A percentile compares a stretch with the other conserved stretches of the same genome.
Evolutionary conservation across 2,113 vertebrate species (phyloP).

Genomic region (Rhinogobius similis): DNA sequence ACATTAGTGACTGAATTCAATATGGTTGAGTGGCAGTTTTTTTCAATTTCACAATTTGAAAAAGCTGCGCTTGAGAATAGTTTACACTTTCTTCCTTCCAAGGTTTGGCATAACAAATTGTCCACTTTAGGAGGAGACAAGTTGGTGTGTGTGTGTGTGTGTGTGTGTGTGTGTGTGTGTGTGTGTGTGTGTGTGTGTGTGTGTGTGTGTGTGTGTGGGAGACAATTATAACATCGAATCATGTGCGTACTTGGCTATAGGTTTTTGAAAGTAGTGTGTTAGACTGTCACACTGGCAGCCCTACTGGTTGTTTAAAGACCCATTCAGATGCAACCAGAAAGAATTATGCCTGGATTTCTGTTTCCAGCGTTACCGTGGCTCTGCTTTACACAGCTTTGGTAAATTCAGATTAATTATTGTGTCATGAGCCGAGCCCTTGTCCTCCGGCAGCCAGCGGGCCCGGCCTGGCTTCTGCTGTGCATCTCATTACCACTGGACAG

Average conservation of each 20-base stretch:
- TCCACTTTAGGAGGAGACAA: background rate
- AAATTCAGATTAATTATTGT: conserved; percentile 61
- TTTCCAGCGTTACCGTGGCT: conserved; percentile 40
- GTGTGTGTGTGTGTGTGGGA: too few species aligned
- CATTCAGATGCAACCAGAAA: conserved; percentile 70
- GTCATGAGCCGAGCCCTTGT: too few species aligned
- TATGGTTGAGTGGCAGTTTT: too few species aligned
- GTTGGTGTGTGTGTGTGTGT: too few species aligned
- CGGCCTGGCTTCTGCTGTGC: conserved; percentile 31
- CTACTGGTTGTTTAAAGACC: conserved; percentile 71
- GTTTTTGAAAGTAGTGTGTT: conserved; percentile 40
- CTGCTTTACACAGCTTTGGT: conserved; percentile 41
- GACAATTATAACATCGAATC: too few species aligned
- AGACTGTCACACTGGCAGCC: conserved; percentile 48
- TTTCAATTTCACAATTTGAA: conserved; percentile 15
- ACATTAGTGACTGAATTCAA: too few species aligned
- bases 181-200: too few species aligned
- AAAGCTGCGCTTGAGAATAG: conserved; percentile 12
- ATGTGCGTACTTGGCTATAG: conserved; percentile 41
- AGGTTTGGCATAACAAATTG: conserved; percentile 38
- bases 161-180: too few species aligned
- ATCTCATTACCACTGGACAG: conserved; percentile 53
- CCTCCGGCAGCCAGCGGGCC: conserved; percentile 16
- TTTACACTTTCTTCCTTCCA: conserved; percentile 35
- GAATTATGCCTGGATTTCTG: conserved; percentile 56